Evolutionary conservation across 2,113 vertebrate species (phyloP), one percentile per base, ranked within the genome.

Genomic region (Siniperca knerii): DNA sequence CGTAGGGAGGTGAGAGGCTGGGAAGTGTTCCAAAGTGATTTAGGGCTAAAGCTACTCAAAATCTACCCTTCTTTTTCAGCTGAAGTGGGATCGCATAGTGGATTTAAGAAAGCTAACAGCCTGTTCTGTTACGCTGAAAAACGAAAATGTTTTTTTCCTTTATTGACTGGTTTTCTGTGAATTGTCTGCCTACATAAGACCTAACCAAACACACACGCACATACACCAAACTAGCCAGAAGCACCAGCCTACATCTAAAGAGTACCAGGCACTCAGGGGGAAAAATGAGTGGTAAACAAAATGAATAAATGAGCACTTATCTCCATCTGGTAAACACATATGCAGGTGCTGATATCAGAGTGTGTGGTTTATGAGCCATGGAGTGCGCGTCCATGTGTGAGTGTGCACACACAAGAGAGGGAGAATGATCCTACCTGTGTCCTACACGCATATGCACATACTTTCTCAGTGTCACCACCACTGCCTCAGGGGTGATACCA

Each of bases 271-370:
- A 80, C 85, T 77, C 66, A 44, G 15, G 60, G 79, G 79, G 42
- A 61, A 77, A 77, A 75, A 65, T 35, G 33, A 81, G 58, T 80
- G 74, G 72, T 81, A 84, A 91, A 90, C 70, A 87, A 90, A 93
- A 89, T 75, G 35, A 86, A 88, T 81, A 76, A 87, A 90, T 87
- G 83, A 87, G 77, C 79, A 81, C 64, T 85, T 78, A 76, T 85
- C 81, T 81, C 82, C 86, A 94, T 89, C 88, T 91, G 85, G 83
- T 87, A 85, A 86, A 89, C 77, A 86, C 75, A 76, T 80, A 80
- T 71, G 57, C 83, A 89, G 89, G 80, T 91, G 80, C 71, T 84
- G 83, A 83, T 77, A 87, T 85, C 81, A 83, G 73, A 77, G 75
- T 71, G 50, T 82, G 74, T 37, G 52, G 80, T 82, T 84, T 81